These are phyloP conservation scores for Cephus nigrinus DNA, from an alignment of 2,888 invertebrate genomes.

Conservation along the genomic window DNA sequence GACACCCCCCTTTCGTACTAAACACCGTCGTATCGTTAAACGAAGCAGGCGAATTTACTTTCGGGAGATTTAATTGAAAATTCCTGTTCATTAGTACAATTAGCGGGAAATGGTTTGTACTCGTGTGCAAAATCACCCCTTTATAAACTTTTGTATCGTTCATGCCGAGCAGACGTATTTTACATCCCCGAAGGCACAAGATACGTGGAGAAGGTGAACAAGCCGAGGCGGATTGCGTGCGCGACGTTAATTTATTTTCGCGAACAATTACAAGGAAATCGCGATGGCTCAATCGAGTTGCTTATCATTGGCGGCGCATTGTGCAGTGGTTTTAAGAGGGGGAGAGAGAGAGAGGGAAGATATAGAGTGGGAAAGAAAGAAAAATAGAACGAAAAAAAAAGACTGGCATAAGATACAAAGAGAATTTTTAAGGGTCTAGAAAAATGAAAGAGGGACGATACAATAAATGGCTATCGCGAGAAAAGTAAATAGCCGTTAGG, in stretches of 20 bases:
- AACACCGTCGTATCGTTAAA: background rate
- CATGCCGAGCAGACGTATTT: conserved; percentile 50
- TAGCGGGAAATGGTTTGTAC: conserved; percentile 34
- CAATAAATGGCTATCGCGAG: background rate
- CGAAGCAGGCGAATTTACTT: background rate
- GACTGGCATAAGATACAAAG: background rate
- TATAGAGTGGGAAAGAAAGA: background rate
- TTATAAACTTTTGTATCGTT: conserved; percentile 36
- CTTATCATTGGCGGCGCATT: conserved; percentile 10
- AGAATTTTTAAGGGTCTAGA: background rate
- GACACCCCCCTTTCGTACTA: background rate
- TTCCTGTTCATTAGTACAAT: conserved; percentile 53
- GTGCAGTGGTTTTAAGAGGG: conserved; percentile 3
- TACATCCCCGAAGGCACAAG: conserved; percentile 29
- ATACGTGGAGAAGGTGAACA: conserved; percentile 39
- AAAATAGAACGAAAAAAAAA: background rate
- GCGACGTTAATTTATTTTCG: conserved; percentile 58
- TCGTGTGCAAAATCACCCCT: background rate
- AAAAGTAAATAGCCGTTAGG: background rate
- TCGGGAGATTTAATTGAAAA: conserved; percentile 37
- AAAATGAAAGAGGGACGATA: background rate
- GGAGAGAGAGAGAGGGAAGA: background rate
- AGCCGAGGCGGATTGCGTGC: conserved; percentile 60
- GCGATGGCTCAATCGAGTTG: conserved; percentile 45
- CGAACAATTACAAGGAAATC: conserved; percentile 53